Evolutionary conservation across 2,888 invertebrate species (phyloP), one percentile per base, ranked within the genome.

Genomic region (Drosophila kambysellisi): DNA sequence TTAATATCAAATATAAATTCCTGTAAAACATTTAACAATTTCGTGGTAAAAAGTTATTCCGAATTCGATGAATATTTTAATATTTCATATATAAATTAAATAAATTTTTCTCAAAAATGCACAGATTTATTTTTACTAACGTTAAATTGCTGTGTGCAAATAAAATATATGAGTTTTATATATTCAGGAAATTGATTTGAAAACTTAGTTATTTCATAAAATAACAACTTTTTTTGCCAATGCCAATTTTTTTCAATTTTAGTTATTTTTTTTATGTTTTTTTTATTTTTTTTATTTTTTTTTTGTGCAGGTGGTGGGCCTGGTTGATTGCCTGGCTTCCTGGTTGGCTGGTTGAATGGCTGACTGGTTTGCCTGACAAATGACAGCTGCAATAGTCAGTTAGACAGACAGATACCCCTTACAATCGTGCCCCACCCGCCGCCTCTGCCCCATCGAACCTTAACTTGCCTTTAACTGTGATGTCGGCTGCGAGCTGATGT

Each of bases 381-480:
- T 83, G 83, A 83, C 83, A 83, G 71, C 68, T 81, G 81, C 76
- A 81, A 62, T 73, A 71, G 76, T 52, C 79, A 73, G 60, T 53
- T 52, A 68, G 67, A 65, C 74, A 57, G 48, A 4, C 50, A 25
- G 59, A n/a, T 54, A 35, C n/a, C 2, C 25, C 17, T 48, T 20
- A 17, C 51, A 32, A 30, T 1, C 11, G 43, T 8, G 33, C 48
- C 25, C 33, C 33, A 52, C 56, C 29, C 41, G 2, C 53, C n/a
- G 35, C 25, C 25, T 35, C 15, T 25, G 2, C 15, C 46, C 15
- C 46, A 46, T 25, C 46, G 25, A 25, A 15, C 25, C 25, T 25
- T 25, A 56, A 68, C 56, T 63, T 73, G 66, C 56, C 68, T 71
- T 67, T 62, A 64, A 57, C 39, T 72, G 76, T 53, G 72, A 65